Evolutionary conservation across 2,113 vertebrate species (phyloP), one percentile per base, ranked within the genome.

Genomic region (Suncus etruscus): DNA sequence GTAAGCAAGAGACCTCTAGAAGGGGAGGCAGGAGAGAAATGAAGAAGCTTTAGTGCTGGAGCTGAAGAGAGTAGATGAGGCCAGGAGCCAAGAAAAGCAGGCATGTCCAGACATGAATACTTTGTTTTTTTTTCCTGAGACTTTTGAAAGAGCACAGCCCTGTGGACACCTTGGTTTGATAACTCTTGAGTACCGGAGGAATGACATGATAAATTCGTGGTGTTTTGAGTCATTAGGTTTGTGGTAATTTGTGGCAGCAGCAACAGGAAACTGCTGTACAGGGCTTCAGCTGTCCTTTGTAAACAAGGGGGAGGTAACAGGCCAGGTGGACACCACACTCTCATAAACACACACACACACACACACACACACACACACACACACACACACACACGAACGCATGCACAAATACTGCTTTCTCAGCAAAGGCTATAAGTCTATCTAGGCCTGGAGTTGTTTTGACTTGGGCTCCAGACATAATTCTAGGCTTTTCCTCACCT

Each of bases 11-110:
- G 3, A 29, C 24, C 1, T 0, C 25, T 5, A 16, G 15, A 29
- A n/a, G 39, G 14, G 3, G 47, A 69, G 68, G n/a, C 6, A 25
- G 2, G 54, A 25, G 66, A 72, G 47, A 20, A 22, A 31, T 12
- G 8, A 6, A 31, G 48, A 73, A 0, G 29, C 39, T 11, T 1
- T 0, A 0, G 22, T 18, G 16, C 25, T 5, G 25, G 63, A 8
- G 18, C 39, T 31, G 47, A 54, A 48, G 48, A 45, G 0, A 4
- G 50, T 29, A 68, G 29, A 54, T 9, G 29, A 18, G 29, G 25
- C 65, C 61, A 11, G 0, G 51, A 82, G 69, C 39, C 65, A 47
- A 75, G 83, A 66, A 66, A 12, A 1, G 6, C 25, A 4, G 15
- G 72, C 1, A 2, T 39, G 66, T 22, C n/a, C 31, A 45, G 48